Evolutionary conservation across 2,888 invertebrate genomes (phyloP).

Genomic region (Thalpophila matura): DNA sequence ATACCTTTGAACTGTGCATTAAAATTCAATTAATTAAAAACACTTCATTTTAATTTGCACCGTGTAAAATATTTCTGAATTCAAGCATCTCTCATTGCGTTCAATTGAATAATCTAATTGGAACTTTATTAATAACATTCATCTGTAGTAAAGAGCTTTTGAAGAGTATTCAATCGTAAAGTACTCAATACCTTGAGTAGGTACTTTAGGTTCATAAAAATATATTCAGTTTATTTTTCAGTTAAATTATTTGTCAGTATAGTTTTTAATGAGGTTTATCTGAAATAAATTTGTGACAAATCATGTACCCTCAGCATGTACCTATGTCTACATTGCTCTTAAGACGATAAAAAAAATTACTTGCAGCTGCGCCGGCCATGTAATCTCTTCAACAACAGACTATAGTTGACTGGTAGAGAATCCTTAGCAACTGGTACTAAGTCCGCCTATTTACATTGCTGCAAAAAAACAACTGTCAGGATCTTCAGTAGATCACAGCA

Average conservation of each 20-base stretch:
- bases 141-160: conserved; percentile 25
- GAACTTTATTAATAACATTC: conserved; percentile 18
- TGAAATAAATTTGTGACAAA: too few species aligned
- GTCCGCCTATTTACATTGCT: too few species aligned
- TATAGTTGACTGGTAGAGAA: too few species aligned
- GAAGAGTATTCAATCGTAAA: conserved; percentile 28
- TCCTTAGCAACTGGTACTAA: too few species aligned
- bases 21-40: conserved; percentile 26
- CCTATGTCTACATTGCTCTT: too few species aligned
- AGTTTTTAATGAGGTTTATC: background rate
- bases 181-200: conserved; percentile 2
- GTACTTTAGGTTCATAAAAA: background rate
- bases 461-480: too few species aligned
- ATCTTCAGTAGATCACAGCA: too few species aligned
- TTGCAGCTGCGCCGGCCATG: too few species aligned
- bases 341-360: too few species aligned
- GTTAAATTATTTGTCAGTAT: background rate
- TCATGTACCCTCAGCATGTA: too few species aligned
- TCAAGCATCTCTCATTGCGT: conserved; percentile 18
- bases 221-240: background rate
- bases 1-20: conserved; percentile 26
- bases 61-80: conserved; percentile 21
- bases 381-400: too few species aligned
- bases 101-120: conserved; percentile 31
- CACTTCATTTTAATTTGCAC: conserved; percentile 17